Conservation (phyloP, 2,113 vertebrate species). For the Neogobius melanostomus region DNA sequence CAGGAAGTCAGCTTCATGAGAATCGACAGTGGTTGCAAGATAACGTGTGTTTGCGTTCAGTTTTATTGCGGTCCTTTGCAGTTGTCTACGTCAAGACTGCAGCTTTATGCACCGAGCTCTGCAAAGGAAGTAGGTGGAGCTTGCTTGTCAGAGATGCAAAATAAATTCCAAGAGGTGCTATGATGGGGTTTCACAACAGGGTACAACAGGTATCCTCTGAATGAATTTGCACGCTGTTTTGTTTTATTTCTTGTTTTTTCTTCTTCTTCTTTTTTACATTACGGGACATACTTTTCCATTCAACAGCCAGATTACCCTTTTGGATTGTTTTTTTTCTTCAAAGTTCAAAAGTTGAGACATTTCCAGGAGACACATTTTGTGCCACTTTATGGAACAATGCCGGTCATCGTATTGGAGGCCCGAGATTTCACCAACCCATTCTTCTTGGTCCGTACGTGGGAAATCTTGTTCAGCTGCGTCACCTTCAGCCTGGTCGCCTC, state of each 20-base stretch:
- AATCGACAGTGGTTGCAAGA: conserved; percentile 30
- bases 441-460: conserved; percentile 65
- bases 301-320: not conserved
- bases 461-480: conserved; percentile 64
- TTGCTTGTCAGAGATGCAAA: conserved; percentile 20
- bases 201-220: not conserved
- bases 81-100: conserved; percentile 47
- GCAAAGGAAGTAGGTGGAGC: conserved; percentile 64
- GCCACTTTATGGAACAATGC: conserved; percentile 57
- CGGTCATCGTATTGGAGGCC: conserved; percentile 74
- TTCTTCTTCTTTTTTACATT: not conserved
- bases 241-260: not conserved
- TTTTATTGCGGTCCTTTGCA: conserved; percentile 70
- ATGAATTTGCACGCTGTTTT: not conserved
- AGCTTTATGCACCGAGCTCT: conserved; percentile 36
- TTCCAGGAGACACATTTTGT: not conserved
- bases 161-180: conserved; percentile 13
- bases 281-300: not conserved
- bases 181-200: conserved; percentile 18
- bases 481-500: conserved; percentile 73
- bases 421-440: conserved; percentile 71
- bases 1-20: conserved; percentile 49
- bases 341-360: not conserved
- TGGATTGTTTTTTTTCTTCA: not conserved
- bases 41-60: conserved; percentile 44